Conservation (phyloP, 2,888 invertebrate genomes). For the Leucozona laternaria region DNA sequence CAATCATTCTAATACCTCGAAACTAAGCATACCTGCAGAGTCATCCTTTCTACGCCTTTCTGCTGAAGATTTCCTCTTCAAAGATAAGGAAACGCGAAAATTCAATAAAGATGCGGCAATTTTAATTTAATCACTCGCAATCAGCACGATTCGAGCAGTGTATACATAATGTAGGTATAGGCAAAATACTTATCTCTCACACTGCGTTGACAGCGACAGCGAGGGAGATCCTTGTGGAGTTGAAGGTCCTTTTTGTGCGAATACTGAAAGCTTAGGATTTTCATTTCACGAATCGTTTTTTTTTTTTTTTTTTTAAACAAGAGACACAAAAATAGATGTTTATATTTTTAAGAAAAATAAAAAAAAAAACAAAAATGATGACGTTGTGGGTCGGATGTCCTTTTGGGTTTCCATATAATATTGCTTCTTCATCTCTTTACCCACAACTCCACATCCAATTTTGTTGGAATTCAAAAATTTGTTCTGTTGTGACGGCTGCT, state of each 20-base stretch:
- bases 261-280: constrained; percentile 13
- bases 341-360: constrained; percentile 24
- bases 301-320: background rate
- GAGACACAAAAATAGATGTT: constrained; percentile 28
- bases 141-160: constrained; percentile 39
- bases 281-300: constrained; percentile 34
- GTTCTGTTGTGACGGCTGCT: constrained; percentile 53
- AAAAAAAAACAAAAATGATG: constrained; percentile 62
- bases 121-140: constrained; percentile 74
- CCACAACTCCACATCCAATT: background rate
- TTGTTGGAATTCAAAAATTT: constrained; percentile 41
- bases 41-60: background rate
- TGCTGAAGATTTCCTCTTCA: constrained; percentile 26
- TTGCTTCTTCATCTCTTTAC: background rate
- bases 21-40: background rate
- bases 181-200: constrained; percentile 16
- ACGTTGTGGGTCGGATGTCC: constrained; percentile 45
- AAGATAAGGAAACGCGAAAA: constrained; percentile 70
- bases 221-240: constrained; percentile 7
- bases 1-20: background rate
- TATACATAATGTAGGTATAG: background rate
- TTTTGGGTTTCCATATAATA: constrained; percentile 30
- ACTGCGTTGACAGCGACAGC: background rate
- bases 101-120: constrained; percentile 75
- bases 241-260: constrained; percentile 13